phyloP scores from a whole-genome alignment of 2,888 invertebrate genomes.

The Panzeria rudis region DNA sequence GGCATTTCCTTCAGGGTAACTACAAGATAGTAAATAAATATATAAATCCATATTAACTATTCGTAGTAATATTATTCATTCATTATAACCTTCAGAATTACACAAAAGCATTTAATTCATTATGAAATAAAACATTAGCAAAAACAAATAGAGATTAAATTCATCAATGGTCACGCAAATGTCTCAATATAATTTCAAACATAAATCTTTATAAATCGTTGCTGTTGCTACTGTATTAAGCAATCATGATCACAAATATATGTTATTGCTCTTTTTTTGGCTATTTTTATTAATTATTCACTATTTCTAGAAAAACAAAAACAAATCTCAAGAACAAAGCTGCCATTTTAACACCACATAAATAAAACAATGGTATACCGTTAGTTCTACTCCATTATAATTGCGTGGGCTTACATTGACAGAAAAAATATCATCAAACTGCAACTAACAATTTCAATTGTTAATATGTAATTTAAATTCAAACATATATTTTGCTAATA shows the following conservation, averaged over 20 bases:
- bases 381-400: conserved; percentile 27
- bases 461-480: too few species aligned
- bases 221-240: conserved; percentile 64
- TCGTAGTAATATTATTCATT: conserved; percentile 30
- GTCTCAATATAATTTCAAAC: conserved; percentile 63
- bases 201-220: conserved; percentile 66
- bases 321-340: conserved; percentile 1
- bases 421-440: too few species aligned
- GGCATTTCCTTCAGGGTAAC: too few species aligned
- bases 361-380: background rate
- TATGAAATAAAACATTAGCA: conserved; percentile 37
- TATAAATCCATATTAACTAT: background rate
- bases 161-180: conserved; percentile 71
- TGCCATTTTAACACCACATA: background rate
- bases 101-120: conserved; percentile 53
- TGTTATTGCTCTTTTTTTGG: background rate
- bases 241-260: conserved; percentile 45
- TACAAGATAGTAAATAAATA: background rate
- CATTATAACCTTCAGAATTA: conserved; percentile 45
- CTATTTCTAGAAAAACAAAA: background rate
- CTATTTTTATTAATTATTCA: conserved; percentile 1
- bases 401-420: conserved; percentile 44
- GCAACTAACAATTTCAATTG: too few species aligned
- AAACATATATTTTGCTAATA: too few species aligned
- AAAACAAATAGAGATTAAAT: conserved; percentile 55